Evolutionary conservation across 1,140 invertebrate genomes (phyloP).

Genomic region (Andricus grossulariae): DNA sequence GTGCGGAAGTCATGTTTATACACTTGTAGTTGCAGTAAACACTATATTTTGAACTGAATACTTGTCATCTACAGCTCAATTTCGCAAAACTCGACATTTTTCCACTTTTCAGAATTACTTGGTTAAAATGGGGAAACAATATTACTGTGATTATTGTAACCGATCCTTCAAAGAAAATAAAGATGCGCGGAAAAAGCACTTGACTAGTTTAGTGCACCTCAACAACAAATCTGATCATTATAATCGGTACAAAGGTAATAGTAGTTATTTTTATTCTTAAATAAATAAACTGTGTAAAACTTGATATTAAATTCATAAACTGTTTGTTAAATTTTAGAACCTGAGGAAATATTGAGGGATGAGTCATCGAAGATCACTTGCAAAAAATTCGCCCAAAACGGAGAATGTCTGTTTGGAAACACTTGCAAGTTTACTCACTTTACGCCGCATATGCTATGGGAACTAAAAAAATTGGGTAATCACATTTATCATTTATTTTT

Average conservation of each 20-base stretch:
- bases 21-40: too few relatives aligned
- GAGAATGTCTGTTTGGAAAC: constrained; percentile 79
- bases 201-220: constrained; percentile 79
- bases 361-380: constrained; percentile 79
- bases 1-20: too few relatives aligned
- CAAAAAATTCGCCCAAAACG: constrained; percentile 74
- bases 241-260: constrained; percentile 78
- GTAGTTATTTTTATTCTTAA: constrained; percentile 31
- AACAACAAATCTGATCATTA: constrained; percentile 80
- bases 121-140: constrained; percentile 78
- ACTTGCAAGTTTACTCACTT: constrained; percentile 82
- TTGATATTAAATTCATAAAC: too few relatives aligned
- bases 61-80: too few relatives aligned
- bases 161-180: constrained; percentile 81
- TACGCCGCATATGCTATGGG: constrained; percentile 76
- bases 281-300: background rate
- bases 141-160: constrained; percentile 84
- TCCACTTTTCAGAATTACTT: background rate
- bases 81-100: background rate
- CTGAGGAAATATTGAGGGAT: constrained; percentile 78
- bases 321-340: constrained; percentile 72
- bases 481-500: constrained; percentile 4
- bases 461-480: constrained; percentile 77
- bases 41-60: too few relatives aligned
- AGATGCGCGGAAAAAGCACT: constrained; percentile 80